Conservation (phyloP, 2,113 vertebrate genomes). For the Riparia riparia region DNA sequence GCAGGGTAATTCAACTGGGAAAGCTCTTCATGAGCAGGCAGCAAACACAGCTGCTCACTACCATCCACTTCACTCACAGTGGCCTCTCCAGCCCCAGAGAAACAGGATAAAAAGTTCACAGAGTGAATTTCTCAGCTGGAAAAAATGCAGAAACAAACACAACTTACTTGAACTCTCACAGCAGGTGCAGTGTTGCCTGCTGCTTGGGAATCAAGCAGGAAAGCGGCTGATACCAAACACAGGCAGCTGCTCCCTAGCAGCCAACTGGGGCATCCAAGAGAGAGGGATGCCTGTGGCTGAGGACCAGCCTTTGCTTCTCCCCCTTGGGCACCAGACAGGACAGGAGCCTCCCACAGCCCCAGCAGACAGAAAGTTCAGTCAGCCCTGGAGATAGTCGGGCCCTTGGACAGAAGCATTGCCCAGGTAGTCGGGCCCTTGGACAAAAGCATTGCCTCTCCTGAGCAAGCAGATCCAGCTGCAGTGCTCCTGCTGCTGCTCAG, state of each 20-base stretch:
- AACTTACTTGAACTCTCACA: conserved; percentile 35
- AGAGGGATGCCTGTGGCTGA: background rate
- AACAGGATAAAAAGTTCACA: conserved; percentile 9
- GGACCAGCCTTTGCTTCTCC: background rate
- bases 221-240: background rate
- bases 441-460: background rate
- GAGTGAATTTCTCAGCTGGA: conserved; percentile 40
- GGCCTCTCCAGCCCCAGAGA: background rate
- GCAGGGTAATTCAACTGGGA: background rate
- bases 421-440: rapidly evolving
- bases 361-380: background rate
- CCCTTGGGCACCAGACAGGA: background rate
- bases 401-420: background rate
- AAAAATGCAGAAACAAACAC: conserved; percentile 50
- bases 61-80: rapidly evolving
- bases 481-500: background rate
- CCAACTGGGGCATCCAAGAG: rapidly evolving
- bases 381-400: rapidly evolving
- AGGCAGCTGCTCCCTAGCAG: background rate
- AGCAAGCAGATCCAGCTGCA: background rate
- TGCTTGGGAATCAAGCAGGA: background rate
- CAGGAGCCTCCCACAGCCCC: background rate
- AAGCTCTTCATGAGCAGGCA: background rate
- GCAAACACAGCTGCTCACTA: background rate
- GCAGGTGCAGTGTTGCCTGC: background rate